Percentiles rank a stretch among this genome's conserved stretches.
phyloP scores from a whole-genome alignment of 1,140 invertebrate species.

The Achroia grisella region DNA sequence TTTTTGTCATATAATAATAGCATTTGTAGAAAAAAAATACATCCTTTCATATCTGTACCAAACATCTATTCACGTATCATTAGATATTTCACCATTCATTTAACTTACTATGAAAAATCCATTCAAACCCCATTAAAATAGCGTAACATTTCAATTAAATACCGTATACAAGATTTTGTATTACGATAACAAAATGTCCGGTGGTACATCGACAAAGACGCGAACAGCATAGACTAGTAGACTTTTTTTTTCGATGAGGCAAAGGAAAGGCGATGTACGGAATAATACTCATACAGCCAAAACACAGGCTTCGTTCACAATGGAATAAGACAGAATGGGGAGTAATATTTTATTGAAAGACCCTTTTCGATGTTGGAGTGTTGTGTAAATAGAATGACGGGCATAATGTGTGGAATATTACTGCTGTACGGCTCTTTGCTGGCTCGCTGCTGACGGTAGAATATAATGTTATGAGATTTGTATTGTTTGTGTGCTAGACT shows the following conservation, averaged over 20 bases:
- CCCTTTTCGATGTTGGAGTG: constrained; percentile 62
- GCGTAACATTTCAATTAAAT: constrained; percentile 56
- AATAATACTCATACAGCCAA: constrained; percentile 49
- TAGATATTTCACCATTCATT: constrained; percentile 22
- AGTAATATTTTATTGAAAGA: constrained; percentile 68
- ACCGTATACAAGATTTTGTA: constrained; percentile 24
- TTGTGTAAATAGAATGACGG: constrained; percentile 62
- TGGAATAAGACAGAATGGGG: constrained; percentile 56
- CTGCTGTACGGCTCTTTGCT: constrained; percentile 12
- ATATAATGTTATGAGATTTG: constrained; percentile 24
- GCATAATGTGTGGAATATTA: constrained; percentile 58
- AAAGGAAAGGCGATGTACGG: constrained; percentile 44
- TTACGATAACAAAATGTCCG: constrained; percentile 59
- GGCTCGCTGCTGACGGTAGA: constrained; percentile 31
- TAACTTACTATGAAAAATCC: constrained; percentile 16
- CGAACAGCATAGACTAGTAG: not conserved
- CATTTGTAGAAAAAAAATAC: too few relatives aligned
- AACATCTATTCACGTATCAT: constrained; percentile 44
- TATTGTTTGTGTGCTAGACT: not conserved
- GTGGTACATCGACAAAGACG: constrained; percentile 41
- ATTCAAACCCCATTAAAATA: constrained; percentile 22
- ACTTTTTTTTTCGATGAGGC: constrained; percentile 37
- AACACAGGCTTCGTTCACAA: constrained; percentile 45
- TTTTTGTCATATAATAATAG: too few relatives aligned
- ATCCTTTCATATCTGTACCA: constrained; percentile 3